phyloP scores from a whole-genome alignment of 2,888 invertebrate species.

The Polymixis flavicincta region DNA sequence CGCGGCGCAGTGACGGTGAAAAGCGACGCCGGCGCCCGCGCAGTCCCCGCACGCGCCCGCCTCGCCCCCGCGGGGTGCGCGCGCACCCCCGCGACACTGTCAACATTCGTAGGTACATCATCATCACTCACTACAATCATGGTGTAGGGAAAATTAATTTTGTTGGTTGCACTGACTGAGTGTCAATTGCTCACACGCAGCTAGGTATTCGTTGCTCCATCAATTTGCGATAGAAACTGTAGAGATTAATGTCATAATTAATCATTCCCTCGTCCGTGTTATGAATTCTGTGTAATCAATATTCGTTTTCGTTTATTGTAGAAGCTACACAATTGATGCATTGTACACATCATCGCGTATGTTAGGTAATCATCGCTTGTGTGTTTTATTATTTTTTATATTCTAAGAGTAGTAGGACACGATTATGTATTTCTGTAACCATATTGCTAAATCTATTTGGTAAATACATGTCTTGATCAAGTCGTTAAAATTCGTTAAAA shows the following conservation, averaged over 20 bases:
- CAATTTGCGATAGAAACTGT: conserved; percentile 24
- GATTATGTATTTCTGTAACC: conserved; percentile 59
- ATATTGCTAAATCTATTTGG: conserved; percentile 61
- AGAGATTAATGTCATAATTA: conserved; percentile 36
- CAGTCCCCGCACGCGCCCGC: conserved; percentile 70
- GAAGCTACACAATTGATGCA: conserved; percentile 46
- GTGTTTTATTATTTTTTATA: conserved; percentile 57
- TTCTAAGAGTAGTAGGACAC: conserved; percentile 56
- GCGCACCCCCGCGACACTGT: conserved; percentile 60
- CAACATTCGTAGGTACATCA: conserved; percentile 48
- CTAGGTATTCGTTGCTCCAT: background rate
- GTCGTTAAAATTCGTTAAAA: conserved; percentile 31
- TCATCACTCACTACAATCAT: conserved; percentile 48
- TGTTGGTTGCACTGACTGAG: conserved; percentile 10
- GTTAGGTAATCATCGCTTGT: conserved; percentile 58
- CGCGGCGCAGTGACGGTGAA: conserved; percentile 84
- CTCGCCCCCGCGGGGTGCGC: conserved; percentile 58
- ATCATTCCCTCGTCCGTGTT: conserved; percentile 30
- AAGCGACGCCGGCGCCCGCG: conserved; percentile 82
- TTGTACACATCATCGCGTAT: conserved; percentile 45
- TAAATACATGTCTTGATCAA: conserved; percentile 51
- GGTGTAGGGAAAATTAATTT: conserved; percentile 44
- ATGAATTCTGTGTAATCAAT: conserved; percentile 35
- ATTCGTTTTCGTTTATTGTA: conserved; percentile 19
- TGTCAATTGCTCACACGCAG: conserved; percentile 3